Evolutionary conservation across 2,888 invertebrate genomes (phyloP).

Genomic region (Coleophora deauratella): DNA sequence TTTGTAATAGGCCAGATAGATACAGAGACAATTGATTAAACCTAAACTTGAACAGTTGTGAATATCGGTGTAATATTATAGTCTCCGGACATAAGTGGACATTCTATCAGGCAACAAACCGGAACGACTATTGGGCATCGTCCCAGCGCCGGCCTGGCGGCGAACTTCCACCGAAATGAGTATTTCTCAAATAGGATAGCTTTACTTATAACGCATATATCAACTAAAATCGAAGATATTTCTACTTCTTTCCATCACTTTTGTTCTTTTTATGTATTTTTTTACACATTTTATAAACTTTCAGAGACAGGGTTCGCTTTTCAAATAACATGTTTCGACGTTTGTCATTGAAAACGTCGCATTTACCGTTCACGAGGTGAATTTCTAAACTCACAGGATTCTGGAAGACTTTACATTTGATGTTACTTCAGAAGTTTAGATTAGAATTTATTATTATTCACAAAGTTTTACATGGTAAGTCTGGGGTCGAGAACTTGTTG

Average conservation of each 20-base stretch:
- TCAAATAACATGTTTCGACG: conserved; percentile 19
- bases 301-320: not conserved
- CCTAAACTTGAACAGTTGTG: too few relatives aligned
- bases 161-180: conserved; percentile 46
- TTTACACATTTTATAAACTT: conserved; percentile 5
- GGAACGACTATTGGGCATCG: conserved; percentile 39
- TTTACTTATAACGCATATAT: conserved; percentile 40
- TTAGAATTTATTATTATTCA: conserved; percentile 29
- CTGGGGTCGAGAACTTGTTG: too few relatives aligned
- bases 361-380: too few relatives aligned
- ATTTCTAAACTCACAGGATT: conserved; percentile 47
- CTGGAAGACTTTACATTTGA: conserved; percentile 27
- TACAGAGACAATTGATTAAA: too few relatives aligned
- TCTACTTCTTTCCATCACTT: conserved; percentile 18
- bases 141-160: conserved; percentile 51
- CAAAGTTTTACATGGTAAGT: conserved; percentile 2
- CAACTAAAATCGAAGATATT: conserved; percentile 31
- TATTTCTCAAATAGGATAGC: conserved; percentile 51
- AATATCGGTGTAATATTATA: too few relatives aligned
- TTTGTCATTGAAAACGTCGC: conserved; percentile 36
- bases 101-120: conserved; percentile 33
- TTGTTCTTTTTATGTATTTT: too few relatives aligned
- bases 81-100: too few relatives aligned
- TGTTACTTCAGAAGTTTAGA: conserved; percentile 39
- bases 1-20: too few relatives aligned